Conservation (phyloP, 2,888 invertebrate species). For the Tinea pellionella region DNA sequence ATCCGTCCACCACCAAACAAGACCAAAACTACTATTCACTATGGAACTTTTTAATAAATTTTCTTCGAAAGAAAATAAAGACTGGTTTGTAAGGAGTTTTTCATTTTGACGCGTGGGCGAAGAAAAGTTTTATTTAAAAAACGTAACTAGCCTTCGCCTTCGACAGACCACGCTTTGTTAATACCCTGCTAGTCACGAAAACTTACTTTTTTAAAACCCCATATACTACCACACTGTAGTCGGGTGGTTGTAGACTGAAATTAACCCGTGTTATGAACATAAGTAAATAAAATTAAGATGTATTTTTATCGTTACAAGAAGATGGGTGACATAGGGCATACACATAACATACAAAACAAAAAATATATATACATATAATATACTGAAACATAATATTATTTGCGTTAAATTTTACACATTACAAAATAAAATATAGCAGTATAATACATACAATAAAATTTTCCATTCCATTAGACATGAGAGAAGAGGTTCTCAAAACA, state of each 20-base stretch:
- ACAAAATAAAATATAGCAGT: too few species aligned
- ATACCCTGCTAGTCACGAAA: not conserved
- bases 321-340: too few species aligned
- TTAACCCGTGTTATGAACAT: too few species aligned
- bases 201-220: too few species aligned
- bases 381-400: too few species aligned
- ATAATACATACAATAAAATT: not conserved
- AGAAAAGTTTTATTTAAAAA: conserved; percentile 12
- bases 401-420: too few species aligned
- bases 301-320: too few species aligned
- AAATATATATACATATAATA: too few species aligned
- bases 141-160: conserved; percentile 9
- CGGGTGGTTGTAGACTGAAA: too few species aligned
- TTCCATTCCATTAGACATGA: not conserved
- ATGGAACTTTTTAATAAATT: conserved; percentile 26
- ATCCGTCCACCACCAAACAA: conserved; percentile 2
- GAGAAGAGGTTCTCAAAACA: not conserved
- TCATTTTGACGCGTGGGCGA: conserved; percentile 9
- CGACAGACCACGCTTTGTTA: not conserved
- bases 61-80: conserved; percentile 10
- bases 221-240: too few species aligned
- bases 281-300: too few species aligned
- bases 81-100: conserved; percentile 5
- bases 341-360: too few species aligned
- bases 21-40: conserved; percentile 1